Percentiles rank a stretch among this genome's conserved stretches.
These are phyloP conservation scores for Bombus confusus DNA, from an alignment of 1,140 invertebrate genomes.

Conservation along the genomic window DNA sequence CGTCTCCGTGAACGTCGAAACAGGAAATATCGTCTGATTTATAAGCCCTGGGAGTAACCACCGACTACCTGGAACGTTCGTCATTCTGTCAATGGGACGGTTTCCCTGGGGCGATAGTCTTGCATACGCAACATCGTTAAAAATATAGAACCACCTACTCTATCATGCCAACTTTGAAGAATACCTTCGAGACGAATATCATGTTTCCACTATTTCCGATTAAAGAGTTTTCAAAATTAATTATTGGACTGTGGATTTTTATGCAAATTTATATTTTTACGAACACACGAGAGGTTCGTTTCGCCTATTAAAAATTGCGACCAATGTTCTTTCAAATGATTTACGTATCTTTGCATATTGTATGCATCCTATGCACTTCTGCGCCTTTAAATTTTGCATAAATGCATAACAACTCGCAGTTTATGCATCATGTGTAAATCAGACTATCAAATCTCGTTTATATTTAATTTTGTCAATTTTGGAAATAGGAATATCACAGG, in stretches of 20 bases:
- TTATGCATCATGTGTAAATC: no score
- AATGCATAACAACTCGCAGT: no score
- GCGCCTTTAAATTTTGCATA: no score
- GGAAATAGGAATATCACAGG: no score
- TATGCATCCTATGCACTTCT: no score
- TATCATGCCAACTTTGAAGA: background rate
- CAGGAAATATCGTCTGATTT: constrained; percentile 64
- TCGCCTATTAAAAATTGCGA: no score
- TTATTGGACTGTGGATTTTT: background rate
- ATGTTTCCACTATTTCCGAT: background rate
- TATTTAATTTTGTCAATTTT: no score
- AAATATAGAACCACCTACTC: background rate
- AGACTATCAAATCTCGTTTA: no score
- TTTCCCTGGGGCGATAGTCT: constrained; percentile 54
- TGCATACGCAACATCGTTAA: constrained; percentile 44
- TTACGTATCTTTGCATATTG: no score
- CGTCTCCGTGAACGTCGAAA: constrained; percentile 53
- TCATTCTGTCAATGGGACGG: constrained; percentile 65
- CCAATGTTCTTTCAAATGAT: no score
- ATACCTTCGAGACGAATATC: background rate
- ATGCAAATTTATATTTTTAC: background rate
- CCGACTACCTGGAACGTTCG: constrained; percentile 62
- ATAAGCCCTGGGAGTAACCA: constrained; percentile 60
- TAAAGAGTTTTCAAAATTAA: background rate
- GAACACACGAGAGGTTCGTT: no score